These are phyloP conservation scores for Folsomia manolachei DNA, from an alignment of 2,888 invertebrate species.

Conservation along the genomic window DNA sequence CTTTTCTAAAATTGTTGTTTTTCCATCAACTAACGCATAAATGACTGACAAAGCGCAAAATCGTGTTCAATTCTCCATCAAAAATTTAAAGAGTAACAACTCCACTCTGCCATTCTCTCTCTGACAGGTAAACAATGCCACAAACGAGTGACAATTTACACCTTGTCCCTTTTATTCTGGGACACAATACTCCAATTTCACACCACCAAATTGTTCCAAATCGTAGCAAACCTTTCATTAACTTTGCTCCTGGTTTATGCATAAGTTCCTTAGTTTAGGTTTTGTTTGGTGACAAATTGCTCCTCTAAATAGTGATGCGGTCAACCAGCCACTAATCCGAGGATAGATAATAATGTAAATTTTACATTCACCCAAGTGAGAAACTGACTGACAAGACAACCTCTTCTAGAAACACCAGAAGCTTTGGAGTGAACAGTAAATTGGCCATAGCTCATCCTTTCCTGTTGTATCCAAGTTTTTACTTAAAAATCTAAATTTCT, in stretches of 20 bases:
- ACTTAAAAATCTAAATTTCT: not conserved
- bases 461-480: not conserved
- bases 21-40: too few relatives aligned
- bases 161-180: not conserved
- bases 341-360: too few relatives aligned
- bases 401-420: not conserved
- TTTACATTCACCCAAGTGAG: not conserved
- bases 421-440: not conserved
- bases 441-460: too few relatives aligned
- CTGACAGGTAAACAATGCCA: not conserved
- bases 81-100: not conserved
- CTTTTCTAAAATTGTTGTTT: too few relatives aligned
- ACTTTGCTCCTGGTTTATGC: not conserved
- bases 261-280: too few relatives aligned
- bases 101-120: not conserved
- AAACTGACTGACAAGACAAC: not conserved
- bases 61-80: too few relatives aligned
- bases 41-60: too few relatives aligned
- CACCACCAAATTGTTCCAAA: not conserved
- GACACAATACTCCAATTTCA: not conserved
- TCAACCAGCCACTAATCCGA: too few relatives aligned
- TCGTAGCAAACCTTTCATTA: not conserved
- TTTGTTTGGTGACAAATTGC: not conserved
- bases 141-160: not conserved
- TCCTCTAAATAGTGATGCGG: not conserved